These are phyloP conservation scores for Adelosebastes latens DNA, from an alignment of 2,797 vertebrate genomes.

Conservation along the genomic window DNA sequence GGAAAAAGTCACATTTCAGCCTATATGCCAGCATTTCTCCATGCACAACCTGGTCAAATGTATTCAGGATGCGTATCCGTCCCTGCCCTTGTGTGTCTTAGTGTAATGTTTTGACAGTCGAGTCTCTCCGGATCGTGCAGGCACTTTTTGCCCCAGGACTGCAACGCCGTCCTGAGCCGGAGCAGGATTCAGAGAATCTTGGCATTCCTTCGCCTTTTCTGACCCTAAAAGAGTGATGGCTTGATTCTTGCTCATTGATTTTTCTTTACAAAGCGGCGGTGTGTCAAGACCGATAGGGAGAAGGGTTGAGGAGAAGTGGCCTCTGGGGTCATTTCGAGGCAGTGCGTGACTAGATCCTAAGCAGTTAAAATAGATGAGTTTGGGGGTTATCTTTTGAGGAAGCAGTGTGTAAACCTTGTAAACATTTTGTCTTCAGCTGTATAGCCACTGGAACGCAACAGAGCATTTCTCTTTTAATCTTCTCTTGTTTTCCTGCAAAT, in stretches of 20 bases:
- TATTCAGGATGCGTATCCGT: neutral
- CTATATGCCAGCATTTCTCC: neutral
- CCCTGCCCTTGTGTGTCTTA: neutral
- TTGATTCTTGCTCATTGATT: constrained; percentile 76
- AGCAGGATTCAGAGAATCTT: constrained; percentile 39
- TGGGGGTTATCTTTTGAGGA: constrained; percentile 55
- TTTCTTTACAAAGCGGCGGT: constrained; percentile 68
- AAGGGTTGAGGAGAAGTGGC: constrained; percentile 62
- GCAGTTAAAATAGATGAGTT: constrained; percentile 68
- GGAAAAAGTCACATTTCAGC: constrained; percentile 1
- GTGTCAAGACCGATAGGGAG: constrained; percentile 67
- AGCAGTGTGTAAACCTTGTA: constrained; percentile 45
- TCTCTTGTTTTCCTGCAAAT: constrained; percentile 61
- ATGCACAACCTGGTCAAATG: constrained; percentile 4
- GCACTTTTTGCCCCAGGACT: constrained; percentile 42
- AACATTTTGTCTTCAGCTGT: constrained; percentile 48
- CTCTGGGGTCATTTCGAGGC: constrained; percentile 69
- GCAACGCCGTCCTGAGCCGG: constrained; percentile 37
- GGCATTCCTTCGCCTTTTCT: constrained; percentile 62
- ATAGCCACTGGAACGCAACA: constrained; percentile 36
- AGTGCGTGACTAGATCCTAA: constrained; percentile 64
- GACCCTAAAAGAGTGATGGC: constrained; percentile 66
- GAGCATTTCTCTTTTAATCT: constrained; percentile 43
- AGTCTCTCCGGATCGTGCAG: constrained; percentile 6
- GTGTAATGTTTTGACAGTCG: constrained; percentile 15